These are phyloP conservation scores for Aporophyla lueneburgensis DNA, from an alignment of 2,888 invertebrate genomes.

Conservation along the genomic window DNA sequence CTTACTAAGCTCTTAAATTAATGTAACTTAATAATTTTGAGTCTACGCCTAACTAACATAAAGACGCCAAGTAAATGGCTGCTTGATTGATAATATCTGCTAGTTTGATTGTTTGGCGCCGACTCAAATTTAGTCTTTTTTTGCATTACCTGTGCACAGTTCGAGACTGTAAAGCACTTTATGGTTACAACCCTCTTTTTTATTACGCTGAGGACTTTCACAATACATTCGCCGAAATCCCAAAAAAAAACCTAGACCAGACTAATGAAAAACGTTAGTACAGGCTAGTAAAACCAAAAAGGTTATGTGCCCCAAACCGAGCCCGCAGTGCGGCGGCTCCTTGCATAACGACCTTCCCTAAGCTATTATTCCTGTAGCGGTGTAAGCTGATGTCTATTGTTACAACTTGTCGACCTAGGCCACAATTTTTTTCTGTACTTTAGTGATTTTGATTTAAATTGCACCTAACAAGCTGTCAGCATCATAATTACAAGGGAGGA, in stretches of 20 bases:
- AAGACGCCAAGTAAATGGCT: no score
- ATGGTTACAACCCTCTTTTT: conserved; percentile 16
- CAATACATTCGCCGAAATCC: conserved; percentile 14
- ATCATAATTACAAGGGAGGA: no score
- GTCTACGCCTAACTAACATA: no score
- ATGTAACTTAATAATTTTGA: no score
- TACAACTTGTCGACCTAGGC: not conserved
- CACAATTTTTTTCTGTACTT: not conserved
- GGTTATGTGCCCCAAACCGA: conserved; percentile 11
- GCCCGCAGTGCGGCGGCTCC: conserved; percentile 49
- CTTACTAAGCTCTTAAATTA: no score
- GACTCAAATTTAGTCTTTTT: no score
- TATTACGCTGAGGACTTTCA: not conserved
- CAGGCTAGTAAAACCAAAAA: conserved; percentile 40
- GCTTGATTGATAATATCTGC: no score
- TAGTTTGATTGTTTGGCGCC: no score
- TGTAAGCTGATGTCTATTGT: not conserved
- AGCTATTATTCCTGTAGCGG: conserved; percentile 5
- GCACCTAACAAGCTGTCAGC: not conserved
- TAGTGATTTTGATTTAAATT: not conserved
- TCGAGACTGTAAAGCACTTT: conserved; percentile 11
- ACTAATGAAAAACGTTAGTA: conserved; percentile 35
- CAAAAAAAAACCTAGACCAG: conserved; percentile 12
- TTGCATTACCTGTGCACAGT: no score
- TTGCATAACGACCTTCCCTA: conserved; percentile 25